phyloP scores from a whole-genome alignment of 2,888 invertebrate species.

The Drosophila paramelanica region DNA sequence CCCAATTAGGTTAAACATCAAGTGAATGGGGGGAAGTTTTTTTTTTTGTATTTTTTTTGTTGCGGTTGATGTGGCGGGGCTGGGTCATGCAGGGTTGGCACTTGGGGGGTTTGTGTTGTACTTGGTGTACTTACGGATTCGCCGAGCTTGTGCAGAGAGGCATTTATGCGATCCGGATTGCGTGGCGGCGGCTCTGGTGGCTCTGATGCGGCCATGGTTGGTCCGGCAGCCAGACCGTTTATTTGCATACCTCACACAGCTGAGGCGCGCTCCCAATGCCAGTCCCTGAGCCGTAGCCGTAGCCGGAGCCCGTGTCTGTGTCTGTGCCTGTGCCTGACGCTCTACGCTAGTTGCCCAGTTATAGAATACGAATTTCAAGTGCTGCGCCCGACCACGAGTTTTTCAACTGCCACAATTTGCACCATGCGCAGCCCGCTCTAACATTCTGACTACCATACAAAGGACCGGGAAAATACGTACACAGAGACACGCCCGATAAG shows the following conservation, averaged over 20 bases:
- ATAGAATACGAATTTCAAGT: conserved; percentile 12
- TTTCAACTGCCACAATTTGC: conserved; percentile 62
- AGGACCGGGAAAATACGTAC: conserved; percentile 56
- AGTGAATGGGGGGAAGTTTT: conserved; percentile 54
- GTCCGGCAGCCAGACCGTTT: conserved; percentile 84
- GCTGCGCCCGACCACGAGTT: conserved; percentile 40
- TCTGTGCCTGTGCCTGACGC: conserved; percentile 27
- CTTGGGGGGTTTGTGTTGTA: conserved; percentile 31
- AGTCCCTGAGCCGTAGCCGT: neutral
- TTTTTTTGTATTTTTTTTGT: conserved; percentile 22
- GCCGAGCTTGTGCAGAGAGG: conserved; percentile 84
- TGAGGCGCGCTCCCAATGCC: conserved; percentile 18
- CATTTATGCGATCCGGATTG: conserved; percentile 85
- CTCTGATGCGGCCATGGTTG: conserved; percentile 85
- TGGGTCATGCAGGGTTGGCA: conserved; percentile 38
- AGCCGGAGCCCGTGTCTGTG: neutral
- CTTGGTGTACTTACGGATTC: conserved; percentile 84
- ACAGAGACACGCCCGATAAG: conserved; percentile 52
- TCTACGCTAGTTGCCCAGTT: conserved; percentile 33
- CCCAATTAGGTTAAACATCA: conserved; percentile 78
- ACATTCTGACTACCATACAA: conserved; percentile 59
- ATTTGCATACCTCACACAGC: conserved; percentile 83
- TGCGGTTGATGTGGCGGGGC: conserved; percentile 30
- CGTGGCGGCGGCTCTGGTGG: conserved; percentile 85
- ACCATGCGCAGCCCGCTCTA: conserved; percentile 53